Base-by-base conservation (phyloP, 2,797 vertebrate genomes). In the Enteromius fasciolatus region DNA sequence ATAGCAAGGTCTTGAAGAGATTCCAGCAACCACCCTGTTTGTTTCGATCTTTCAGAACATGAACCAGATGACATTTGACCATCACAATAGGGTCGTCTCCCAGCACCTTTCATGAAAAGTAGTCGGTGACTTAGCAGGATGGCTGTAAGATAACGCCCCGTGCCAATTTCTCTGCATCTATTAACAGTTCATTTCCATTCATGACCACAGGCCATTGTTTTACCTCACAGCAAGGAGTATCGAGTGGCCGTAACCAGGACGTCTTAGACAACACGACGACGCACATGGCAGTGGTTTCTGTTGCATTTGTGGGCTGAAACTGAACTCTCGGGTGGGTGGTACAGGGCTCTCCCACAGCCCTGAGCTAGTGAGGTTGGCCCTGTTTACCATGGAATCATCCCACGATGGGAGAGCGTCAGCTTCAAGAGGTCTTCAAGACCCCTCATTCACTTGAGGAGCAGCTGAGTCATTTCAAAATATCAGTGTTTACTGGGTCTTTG, bases 101-200 rank as follows among this genome's bases (percentile, higher is more conserved):
- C 44, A 69, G 70, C 86, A 83, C 83, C 85, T 57, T 33, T 66
- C 28, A 8, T 41, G 12, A 54, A 41, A 75, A 25, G 74, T 73
- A 84, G 59, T 68, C 31, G 15, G 52, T 7, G 44, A 50, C 61
- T 78, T 66, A 17, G 59, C 18, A 59, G 39, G 74, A 87, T 81
- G 61, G 59, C 86, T 76, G 20, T 87, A 82, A 88, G 63, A 89
- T 78, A 87, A 83, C 88, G 85, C 66, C 75, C 78, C 81, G 89
- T 70, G 61, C 78, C 76, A 85, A 10, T 87, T 83, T 87, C 78
- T 70, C 85, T 89, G 88, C 86, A 84, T 83, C 64, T 76, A 89
- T 93, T 91, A 90, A 91, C 86, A 84, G 83, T 88, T 87, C 69
- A 82, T 93, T 92, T 91, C 91, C 86, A 90, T 81, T 87, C 85